phyloP scores from a whole-genome alignment of 1,140 invertebrate genomes.

The Phenacoccus solenopsis region DNA sequence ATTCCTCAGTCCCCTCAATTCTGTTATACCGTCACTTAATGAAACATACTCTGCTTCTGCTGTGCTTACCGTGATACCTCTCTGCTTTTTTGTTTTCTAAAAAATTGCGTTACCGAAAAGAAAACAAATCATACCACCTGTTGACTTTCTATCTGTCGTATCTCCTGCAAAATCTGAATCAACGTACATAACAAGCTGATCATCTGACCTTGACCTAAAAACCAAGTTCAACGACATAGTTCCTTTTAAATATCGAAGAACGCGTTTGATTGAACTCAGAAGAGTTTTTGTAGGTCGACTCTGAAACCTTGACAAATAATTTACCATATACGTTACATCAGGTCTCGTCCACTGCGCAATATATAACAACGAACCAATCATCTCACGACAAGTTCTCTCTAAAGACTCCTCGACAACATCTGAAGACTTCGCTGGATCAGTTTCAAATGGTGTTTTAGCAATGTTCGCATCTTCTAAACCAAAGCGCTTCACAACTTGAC shows the following conservation, averaged over 20 bases:
- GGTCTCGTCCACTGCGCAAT: not conserved
- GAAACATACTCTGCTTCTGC: too few species aligned
- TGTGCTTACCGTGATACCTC: too few species aligned
- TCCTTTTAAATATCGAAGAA: not conserved
- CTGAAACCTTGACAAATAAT: not conserved
- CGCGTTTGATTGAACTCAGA: not conserved
- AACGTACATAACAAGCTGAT: not conserved
- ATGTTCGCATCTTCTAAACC: not conserved
- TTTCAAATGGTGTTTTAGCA: not conserved
- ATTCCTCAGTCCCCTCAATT: too few species aligned
- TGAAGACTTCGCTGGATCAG: not conserved
- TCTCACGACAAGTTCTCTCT: not conserved
- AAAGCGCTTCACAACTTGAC: not conserved
- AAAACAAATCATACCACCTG: not conserved
- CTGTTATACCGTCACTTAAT: too few species aligned
- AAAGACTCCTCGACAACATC: not conserved
- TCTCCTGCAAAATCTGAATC: not conserved
- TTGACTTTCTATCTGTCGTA: not conserved
- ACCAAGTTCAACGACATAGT: not conserved
- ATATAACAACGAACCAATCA: not conserved
- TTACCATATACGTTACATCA: not conserved
- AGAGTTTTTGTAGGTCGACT: not conserved
- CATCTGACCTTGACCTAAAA: not conserved
- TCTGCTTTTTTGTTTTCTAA: not conserved
- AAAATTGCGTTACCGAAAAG: not conserved